These are phyloP conservation scores for Smithornis capensis DNA, from an alignment of 2,113 vertebrate species.

Conservation along the genomic window DNA sequence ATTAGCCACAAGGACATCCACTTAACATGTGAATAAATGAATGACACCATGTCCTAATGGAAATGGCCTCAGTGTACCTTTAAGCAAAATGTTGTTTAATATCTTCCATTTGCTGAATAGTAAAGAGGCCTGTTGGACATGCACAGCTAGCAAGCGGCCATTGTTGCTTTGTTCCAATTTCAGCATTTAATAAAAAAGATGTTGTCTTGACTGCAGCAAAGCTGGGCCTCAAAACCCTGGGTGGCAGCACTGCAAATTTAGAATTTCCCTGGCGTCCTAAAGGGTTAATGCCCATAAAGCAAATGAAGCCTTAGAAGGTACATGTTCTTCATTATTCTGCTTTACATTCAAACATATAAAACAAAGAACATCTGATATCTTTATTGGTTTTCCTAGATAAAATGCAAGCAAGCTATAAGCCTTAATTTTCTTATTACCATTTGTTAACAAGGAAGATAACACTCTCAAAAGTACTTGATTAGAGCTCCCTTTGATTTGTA, in stretches of 20 bases:
- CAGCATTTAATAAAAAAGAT: conserved; percentile 79
- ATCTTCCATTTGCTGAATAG: conserved; percentile 84
- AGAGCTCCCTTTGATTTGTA: conserved; percentile 59
- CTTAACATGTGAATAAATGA: conserved; percentile 84
- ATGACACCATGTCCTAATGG: conserved; percentile 80
- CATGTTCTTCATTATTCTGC: conserved; percentile 25
- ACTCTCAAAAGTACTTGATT: conserved; percentile 63
- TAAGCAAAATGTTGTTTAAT: conserved; percentile 86
- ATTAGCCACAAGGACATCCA: conserved; percentile 89
- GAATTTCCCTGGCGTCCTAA: neutral
- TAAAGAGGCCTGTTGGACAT: conserved; percentile 82
- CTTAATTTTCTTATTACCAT: conserved; percentile 71
- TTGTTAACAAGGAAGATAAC: conserved; percentile 71
- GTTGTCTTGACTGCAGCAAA: neutral
- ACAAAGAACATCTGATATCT: conserved; percentile 65
- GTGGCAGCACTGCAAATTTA: neutral
- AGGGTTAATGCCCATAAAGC: conserved; percentile 35
- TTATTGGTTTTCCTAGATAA: conserved; percentile 66
- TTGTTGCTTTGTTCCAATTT: conserved; percentile 82
- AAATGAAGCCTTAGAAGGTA: conserved; percentile 3
- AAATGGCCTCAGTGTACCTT: conserved; percentile 82
- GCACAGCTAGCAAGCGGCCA: conserved; percentile 74
- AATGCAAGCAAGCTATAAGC: conserved; percentile 58
- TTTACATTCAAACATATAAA: conserved; percentile 54
- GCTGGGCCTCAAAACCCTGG: neutral